A percentile compares a stretch with the other conserved stretches of the same genome.
Evolutionary conservation across 2,888 invertebrate species (phyloP).

Genomic region (Camptogramma bilineatum): DNA sequence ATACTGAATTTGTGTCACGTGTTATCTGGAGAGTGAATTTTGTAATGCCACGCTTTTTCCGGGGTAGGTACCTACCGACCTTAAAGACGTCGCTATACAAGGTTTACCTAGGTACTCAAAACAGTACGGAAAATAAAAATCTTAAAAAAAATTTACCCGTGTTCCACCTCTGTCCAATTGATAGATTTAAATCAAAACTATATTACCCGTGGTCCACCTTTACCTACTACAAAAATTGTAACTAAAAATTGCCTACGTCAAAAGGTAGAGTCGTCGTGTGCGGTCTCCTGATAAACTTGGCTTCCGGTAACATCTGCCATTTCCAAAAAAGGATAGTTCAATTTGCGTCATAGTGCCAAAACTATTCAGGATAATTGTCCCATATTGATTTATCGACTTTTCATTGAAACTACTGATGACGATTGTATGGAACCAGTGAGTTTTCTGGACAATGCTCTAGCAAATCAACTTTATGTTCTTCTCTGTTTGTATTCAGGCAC

Average conservation of each 20-base stretch:
- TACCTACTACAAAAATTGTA: no score
- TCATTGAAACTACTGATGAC: conserved; percentile 23
- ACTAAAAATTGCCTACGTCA: conserved; percentile 26
- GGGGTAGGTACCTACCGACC: conserved; percentile 51
- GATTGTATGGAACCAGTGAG: background rate
- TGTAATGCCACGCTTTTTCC: conserved; percentile 72
- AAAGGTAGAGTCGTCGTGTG: conserved; percentile 53
- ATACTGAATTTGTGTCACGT: conserved; percentile 79
- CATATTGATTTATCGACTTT: conserved; percentile 10
- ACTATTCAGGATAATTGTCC: conserved; percentile 35
- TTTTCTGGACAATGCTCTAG: no score
- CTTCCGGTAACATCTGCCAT: conserved; percentile 47
- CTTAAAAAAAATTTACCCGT: no score
- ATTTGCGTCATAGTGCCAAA: conserved; percentile 68
- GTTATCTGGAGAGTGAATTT: conserved; percentile 74
- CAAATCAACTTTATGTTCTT: background rate
- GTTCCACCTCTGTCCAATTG: no score
- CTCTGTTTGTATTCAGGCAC: conserved; percentile 34
- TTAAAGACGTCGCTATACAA: background rate
- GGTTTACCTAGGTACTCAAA: background rate
- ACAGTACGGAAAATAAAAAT: no score
- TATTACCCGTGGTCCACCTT: no score
- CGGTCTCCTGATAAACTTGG: conserved; percentile 51
- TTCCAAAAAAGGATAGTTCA: conserved; percentile 54
- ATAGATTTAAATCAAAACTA: no score